Conservation (phyloP, 2,888 invertebrate genomes). For the Epinotia bilunana region DNA sequence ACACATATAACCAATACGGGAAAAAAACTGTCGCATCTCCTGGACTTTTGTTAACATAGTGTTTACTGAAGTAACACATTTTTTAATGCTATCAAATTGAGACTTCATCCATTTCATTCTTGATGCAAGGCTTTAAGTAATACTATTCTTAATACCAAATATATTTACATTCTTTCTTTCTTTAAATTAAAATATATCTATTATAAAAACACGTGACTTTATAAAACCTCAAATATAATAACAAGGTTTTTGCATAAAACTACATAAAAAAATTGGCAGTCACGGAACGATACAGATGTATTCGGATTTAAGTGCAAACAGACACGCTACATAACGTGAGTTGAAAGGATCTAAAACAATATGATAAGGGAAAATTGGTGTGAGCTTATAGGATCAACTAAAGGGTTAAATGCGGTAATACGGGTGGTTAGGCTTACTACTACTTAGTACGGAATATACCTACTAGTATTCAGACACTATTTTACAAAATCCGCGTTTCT, state of each 20-base stretch:
- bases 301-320: slow-evolving; percentile 32
- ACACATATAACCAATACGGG: no score
- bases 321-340: slow-evolving; percentile 41
- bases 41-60: no score
- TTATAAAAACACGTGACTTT: neutral
- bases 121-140: no score
- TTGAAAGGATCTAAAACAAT: slow-evolving; percentile 19
- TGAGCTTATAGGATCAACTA: slow-evolving; percentile 12
- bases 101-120: no score
- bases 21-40: no score
- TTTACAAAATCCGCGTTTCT: no score
- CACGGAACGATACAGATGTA: slow-evolving; percentile 40
- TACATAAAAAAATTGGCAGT: slow-evolving; percentile 30
- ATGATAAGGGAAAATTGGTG: slow-evolving; percentile 22
- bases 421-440: neutral
- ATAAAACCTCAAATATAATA: slow-evolving; percentile 16
- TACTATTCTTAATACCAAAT: neutral
- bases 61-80: no score
- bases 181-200: neutral
- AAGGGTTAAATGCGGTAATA: neutral
- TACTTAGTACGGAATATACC: no score
- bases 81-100: no score
- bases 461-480: no score
- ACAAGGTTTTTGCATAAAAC: slow-evolving; percentile 34
- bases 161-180: neutral